phyloP scores from a whole-genome alignment of 2,113 vertebrate species.

The Apodemus speciosus region DNA sequence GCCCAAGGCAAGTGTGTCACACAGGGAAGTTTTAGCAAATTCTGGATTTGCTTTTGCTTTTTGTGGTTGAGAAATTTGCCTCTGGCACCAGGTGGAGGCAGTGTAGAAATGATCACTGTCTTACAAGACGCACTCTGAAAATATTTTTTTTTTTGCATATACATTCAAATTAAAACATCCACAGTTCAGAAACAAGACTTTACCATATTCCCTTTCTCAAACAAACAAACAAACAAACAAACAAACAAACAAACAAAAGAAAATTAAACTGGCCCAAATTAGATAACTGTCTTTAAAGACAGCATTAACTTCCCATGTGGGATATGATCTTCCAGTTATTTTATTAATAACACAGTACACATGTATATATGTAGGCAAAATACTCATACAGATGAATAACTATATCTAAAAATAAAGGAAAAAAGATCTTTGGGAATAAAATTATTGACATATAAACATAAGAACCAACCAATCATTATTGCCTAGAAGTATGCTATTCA shows the following conservation, averaged over 20 bases:
- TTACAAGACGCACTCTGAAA: neutral
- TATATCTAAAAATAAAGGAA: conserved; percentile 61
- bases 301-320: too few species aligned
- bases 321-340: neutral
- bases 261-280: neutral
- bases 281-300: too few species aligned
- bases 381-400: neutral
- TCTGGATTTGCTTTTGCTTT: neutral
- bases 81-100: neutral
- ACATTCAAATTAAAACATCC: neutral
- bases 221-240: neutral
- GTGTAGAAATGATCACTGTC: neutral
- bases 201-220: neutral
- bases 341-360: neutral
- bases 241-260: neutral
- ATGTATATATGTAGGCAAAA: neutral
- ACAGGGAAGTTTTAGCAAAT: neutral
- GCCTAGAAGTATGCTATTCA: neutral
- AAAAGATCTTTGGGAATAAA: conserved; percentile 46
- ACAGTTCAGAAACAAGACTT: too few species aligned
- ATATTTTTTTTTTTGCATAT: neutral
- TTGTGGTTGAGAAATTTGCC: neutral
- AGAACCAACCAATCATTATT: neutral
- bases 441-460: neutral
- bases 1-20: neutral